Conservation (phyloP, 2,888 invertebrate genomes). For the Petrophora chlorosata region DNA sequence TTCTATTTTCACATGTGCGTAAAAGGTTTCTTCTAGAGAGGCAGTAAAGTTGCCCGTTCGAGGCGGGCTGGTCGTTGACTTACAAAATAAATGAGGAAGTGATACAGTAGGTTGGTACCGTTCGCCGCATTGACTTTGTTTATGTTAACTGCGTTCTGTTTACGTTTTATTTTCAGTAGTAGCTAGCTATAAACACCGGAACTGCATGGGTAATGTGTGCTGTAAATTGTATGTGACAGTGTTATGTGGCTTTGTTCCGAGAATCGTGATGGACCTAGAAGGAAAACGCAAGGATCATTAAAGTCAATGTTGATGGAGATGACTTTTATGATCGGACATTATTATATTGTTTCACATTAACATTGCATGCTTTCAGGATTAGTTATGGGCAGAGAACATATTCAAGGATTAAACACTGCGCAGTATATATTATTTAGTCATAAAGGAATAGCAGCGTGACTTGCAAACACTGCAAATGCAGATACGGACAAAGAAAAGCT, state of each 20-base stretch:
- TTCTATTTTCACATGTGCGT: conserved; percentile 25
- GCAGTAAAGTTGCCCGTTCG: conserved; percentile 22
- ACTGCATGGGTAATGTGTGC: conserved; percentile 25
- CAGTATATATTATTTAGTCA: background rate
- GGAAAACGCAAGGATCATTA: conserved; percentile 27
- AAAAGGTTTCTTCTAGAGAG: conserved; percentile 17
- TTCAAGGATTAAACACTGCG: background rate
- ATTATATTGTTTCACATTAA: conserved; percentile 5
- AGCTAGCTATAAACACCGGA: conserved; percentile 37
- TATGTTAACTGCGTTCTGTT: conserved; percentile 59
- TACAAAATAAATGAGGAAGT: conserved; percentile 68
- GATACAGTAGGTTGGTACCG: conserved; percentile 45
- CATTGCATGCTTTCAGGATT: background rate
- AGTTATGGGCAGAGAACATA: background rate
- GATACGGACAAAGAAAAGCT: conserved; percentile 11
- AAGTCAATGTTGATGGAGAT: conserved; percentile 22
- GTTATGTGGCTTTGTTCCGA: conserved; percentile 23
- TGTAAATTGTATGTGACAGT: conserved; percentile 31
- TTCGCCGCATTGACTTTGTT: conserved; percentile 58
- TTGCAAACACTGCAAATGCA: conserved; percentile 15
- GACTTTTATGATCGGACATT: conserved; percentile 1
- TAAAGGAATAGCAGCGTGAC: conserved; percentile 3
- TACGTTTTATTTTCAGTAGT: conserved; percentile 48
- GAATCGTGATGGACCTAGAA: conserved; percentile 14
- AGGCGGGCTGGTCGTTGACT: conserved; percentile 55